Conservation (phyloP, 1,140 invertebrate species). For the Steinernema khuongi region DNA sequence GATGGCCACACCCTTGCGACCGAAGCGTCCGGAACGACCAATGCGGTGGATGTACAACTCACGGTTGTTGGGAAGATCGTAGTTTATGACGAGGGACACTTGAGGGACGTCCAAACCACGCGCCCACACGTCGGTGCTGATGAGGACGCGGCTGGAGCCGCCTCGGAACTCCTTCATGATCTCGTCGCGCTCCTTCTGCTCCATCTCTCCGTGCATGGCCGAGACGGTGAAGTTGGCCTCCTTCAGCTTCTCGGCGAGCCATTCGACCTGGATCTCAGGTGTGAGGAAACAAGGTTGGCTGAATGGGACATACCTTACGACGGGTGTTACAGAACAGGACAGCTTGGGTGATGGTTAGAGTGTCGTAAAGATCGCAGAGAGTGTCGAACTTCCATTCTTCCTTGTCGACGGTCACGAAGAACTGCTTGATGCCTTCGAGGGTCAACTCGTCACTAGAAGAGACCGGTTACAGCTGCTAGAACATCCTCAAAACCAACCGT, state of each 20-base stretch:
- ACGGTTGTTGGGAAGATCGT: constrained; percentile 89
- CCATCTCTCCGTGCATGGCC: constrained; percentile 94
- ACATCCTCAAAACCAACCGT: constrained; percentile 63
- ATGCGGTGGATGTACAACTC: constrained; percentile 99
- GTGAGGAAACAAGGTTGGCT: constrained; percentile 61
- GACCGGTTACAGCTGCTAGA: neutral
- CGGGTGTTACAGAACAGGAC: constrained; percentile 98
- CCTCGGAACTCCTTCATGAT: constrained; percentile 96
- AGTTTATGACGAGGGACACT: constrained; percentile 93
- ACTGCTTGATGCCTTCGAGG: constrained; percentile 96
- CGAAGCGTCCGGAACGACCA: constrained; percentile 95
- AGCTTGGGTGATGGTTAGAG: constrained; percentile 91
- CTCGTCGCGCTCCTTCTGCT: constrained; percentile 87
- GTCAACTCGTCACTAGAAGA: constrained; percentile 81
- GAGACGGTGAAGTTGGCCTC: constrained; percentile 97
- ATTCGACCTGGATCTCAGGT: constrained; percentile 68
- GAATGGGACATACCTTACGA: constrained; percentile 93
- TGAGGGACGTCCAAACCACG: constrained; percentile 95
- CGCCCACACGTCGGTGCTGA: constrained; percentile 88
- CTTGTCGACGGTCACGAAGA: constrained; percentile 83
- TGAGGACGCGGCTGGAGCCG: constrained; percentile 85
- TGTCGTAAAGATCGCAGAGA: constrained; percentile 90
- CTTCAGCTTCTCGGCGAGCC: constrained; percentile 90
- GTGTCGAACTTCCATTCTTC: constrained; percentile 98
- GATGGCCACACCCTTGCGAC: constrained; percentile 96